These are phyloP conservation scores for Poicephalus gulielmi DNA, from an alignment of 2,113 vertebrate species.

Conservation along the genomic window DNA sequence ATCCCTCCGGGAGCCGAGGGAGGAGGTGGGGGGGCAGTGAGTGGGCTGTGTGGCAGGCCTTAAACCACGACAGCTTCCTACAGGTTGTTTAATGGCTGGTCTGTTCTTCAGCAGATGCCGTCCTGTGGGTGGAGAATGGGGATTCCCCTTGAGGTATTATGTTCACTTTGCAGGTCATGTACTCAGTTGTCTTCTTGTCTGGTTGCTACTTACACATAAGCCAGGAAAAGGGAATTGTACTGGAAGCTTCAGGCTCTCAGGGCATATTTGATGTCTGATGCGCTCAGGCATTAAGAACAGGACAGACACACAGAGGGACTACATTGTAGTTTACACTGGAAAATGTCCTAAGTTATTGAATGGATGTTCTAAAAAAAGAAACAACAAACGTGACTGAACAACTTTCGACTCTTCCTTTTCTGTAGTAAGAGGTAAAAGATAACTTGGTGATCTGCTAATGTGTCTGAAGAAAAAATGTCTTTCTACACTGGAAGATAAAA, in stretches of 20 bases:
- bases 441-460: not conserved
- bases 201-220: not conserved
- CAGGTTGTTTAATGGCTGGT: not conserved
- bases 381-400: not conserved
- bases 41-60: too few relatives aligned
- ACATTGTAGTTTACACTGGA: not conserved
- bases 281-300: not conserved
- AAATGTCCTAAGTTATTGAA: not conserved
- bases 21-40: too few relatives aligned
- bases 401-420: not conserved
- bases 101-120: not conserved
- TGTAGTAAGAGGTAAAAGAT: not conserved
- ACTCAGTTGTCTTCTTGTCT: not conserved
- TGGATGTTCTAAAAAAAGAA: not conserved
- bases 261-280: not conserved
- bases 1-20: too few relatives aligned
- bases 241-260: not conserved
- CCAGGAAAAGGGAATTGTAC: not conserved
- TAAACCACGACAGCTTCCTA: not conserved
- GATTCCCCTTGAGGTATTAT: not conserved
- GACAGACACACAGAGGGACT: not conserved
- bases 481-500: not conserved
- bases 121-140: not conserved
- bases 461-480: not conserved
- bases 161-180: not conserved